phyloP scores from a whole-genome alignment of 2,888 invertebrate genomes.

The Pterostichus niger region DNA sequence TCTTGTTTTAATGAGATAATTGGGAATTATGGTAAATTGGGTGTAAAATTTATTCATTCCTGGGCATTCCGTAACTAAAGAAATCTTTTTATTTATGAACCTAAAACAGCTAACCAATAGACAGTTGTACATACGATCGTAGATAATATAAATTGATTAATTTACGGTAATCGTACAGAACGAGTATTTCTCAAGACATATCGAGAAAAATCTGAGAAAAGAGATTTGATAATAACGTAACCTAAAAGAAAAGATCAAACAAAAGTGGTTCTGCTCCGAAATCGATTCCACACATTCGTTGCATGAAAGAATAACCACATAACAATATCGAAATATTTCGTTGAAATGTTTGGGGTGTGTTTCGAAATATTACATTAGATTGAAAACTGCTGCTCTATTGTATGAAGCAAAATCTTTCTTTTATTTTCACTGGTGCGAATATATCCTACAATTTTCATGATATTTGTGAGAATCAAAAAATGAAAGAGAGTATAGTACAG shows the following conservation, averaged over 20 bases:
- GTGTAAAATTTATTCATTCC: no score
- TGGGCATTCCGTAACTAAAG: no score
- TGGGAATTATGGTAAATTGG: no score
- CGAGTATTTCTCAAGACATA: no score
- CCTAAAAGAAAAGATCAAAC: slow-evolving; percentile 37
- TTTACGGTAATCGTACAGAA: no score
- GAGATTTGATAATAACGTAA: no score
- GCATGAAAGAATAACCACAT: slow-evolving; percentile 51
- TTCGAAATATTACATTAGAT: slow-evolving; percentile 55
- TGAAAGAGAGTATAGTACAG: neutral
- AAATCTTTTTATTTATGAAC: no score
- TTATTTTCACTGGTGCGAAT: slow-evolving; percentile 56
- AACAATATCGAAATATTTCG: slow-evolving; percentile 54
- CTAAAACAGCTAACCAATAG: no score
- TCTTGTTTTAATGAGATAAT: no score
- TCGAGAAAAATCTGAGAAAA: no score
- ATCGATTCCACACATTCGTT: slow-evolving; percentile 33
- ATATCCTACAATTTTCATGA: slow-evolving; percentile 50
- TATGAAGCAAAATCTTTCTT: slow-evolving; percentile 49
- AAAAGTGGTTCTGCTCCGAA: neutral
- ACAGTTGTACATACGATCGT: no score
- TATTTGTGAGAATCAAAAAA: slow-evolving; percentile 47
- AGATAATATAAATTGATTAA: no score
- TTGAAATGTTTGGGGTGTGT: slow-evolving; percentile 48
- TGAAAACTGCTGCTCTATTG: slow-evolving; percentile 62